Conservation (phyloP, 2,113 vertebrate species). For the Bubo bubo region DNA sequence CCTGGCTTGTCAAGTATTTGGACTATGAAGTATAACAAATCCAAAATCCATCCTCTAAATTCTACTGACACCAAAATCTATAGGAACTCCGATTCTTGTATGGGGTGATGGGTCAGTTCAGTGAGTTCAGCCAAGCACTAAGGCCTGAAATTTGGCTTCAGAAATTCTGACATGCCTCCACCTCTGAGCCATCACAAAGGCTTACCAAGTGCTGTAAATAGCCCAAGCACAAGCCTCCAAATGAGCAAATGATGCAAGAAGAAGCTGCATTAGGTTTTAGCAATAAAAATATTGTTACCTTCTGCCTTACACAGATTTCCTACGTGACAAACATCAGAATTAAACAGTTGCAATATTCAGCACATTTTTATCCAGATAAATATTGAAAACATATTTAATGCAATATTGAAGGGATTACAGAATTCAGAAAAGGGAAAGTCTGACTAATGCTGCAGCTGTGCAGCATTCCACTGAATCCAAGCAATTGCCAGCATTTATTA, state of each 20-base stretch:
- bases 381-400: slow-evolving; percentile 83
- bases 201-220: neutral
- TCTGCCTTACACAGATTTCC: slow-evolving; percentile 64
- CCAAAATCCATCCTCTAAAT: slow-evolving; percentile 13
- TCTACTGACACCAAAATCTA: slow-evolving; percentile 6
- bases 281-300: slow-evolving; percentile 52
- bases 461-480: slow-evolving; percentile 64
- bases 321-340: slow-evolving; percentile 69
- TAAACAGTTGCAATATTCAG: slow-evolving; percentile 77
- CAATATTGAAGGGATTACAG: slow-evolving; percentile 80
- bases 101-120: slow-evolving; percentile 52
- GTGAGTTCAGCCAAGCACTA: slow-evolving; percentile 71
- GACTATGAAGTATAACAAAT: slow-evolving; percentile 48
- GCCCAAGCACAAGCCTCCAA: neutral
- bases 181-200: neutral
- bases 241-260: neutral
- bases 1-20: slow-evolving; percentile 51
- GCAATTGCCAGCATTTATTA: slow-evolving; percentile 74
- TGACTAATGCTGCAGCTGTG: slow-evolving; percentile 77
- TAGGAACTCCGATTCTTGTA: neutral
- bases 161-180: slow-evolving; percentile 35
- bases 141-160: slow-evolving; percentile 63
- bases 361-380: slow-evolving; percentile 79
- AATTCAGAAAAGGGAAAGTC: slow-evolving; percentile 79
- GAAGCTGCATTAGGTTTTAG: neutral